phyloP scores from a whole-genome alignment of 1,140 invertebrate genomes.

The Diorhabda carinulata region DNA sequence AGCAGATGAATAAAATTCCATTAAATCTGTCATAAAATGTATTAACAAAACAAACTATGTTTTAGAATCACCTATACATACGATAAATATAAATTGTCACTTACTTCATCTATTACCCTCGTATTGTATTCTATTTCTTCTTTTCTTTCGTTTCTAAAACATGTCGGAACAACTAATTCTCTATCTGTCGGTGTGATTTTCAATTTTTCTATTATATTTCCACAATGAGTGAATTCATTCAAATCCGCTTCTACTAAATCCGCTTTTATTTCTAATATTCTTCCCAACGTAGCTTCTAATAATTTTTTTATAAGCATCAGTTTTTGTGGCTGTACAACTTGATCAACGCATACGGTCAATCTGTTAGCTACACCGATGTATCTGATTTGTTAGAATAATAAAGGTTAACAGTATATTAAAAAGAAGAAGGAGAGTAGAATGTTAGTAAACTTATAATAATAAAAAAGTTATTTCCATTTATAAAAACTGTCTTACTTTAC shows the following conservation, averaged over 20 bases:
- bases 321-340: conserved; percentile 91
- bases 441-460: background rate
- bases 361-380: conserved; percentile 76
- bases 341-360: conserved; percentile 81
- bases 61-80: no score
- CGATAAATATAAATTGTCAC: no score
- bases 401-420: background rate
- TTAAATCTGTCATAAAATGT: no score
- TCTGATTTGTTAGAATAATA: conserved; percentile 40
- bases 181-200: conserved; percentile 53
- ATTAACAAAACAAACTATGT: no score
- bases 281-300: conserved; percentile 74
- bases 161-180: conserved; percentile 63
- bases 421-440: background rate
- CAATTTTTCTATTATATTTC: conserved; percentile 64
- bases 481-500: conserved; percentile 41
- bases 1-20: no score
- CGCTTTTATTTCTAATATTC: conserved; percentile 74
- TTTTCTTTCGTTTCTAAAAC: conserved; percentile 64
- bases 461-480: background rate
- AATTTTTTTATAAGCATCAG: conserved; percentile 71
- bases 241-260: conserved; percentile 83
- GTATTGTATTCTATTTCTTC: conserved; percentile 58
- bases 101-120: conserved; percentile 60
- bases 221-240: conserved; percentile 82